Base-by-base conservation (phyloP, 2,888 invertebrate genomes). In the Sesia apiformis region DNA sequence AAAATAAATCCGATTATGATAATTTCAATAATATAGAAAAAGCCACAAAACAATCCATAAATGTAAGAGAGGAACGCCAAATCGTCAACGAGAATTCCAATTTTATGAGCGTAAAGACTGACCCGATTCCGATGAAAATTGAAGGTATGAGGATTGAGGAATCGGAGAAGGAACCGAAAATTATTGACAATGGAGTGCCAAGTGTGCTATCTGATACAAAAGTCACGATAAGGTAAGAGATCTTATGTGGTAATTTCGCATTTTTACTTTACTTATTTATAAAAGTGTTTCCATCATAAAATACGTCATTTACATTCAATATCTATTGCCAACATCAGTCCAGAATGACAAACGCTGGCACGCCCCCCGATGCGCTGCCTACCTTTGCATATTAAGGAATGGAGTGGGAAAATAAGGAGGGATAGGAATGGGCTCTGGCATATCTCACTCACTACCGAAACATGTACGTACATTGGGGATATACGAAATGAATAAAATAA, bases 141-240 rank as follows among this genome's bases (percentile, higher is more conserved):
- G 87, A 90, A 39, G 93, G 92, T 0, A 54, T 93, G 3, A 82
- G 93, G 52, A 75, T 93, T 1, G 93, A 93, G 58, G 80, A 76
- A 8, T 86, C 92, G 0, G 80, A 82, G n/a, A 93, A 92, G 57
- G 91, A 91, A 3, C 90, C 91, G 0, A 81, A 82, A 57, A 84
- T 87, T 7, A 75, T 85, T 3, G 90, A 89, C 4, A 76, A 80
- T 23, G 94, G 95, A 0, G 86, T 95, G 42, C 95, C 95, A 0
- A 91, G 91, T 59, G 90, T 97, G 38, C 71, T 94, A 56, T 92
- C 93, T 8, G 91, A 91, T 53, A 77, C 84, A 0, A 78, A 84
- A 3, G 91, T 93, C 38, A 88, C 89, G 6, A 71, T 97, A 49
- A 72, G 88, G 87, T 85, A 53, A 66, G 71, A 23, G 23, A 23